Evolutionary conservation across 2,113 vertebrate species (phyloP), one percentile per base, ranked within the genome.

Genomic region (Carettochelys insculpta): DNA sequence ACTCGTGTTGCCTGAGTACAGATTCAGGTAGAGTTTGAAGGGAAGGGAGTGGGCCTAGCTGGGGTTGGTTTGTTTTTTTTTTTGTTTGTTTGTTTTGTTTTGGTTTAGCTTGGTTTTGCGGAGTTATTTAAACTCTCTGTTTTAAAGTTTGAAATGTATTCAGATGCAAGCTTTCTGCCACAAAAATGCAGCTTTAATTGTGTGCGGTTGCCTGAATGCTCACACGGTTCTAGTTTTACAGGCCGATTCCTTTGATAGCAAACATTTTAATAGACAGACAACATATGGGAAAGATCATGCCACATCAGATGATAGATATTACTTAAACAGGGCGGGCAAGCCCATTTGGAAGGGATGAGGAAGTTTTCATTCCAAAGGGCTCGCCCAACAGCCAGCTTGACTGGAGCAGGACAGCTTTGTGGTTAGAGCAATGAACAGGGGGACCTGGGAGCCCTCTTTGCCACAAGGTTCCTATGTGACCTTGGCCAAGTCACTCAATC

Each of bases 151-250:
- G 82, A 75, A 83, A 56, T 3, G 1, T 1, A 53, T 76, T 78
- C 84, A 83, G 87, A 50, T 22, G 84, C 89, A 76, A 94, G 83
- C 73, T 89, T 73, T 56, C 13, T 48, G 52, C 89, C 85, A 68
- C 91, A 93, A 90, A 90, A 94, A 92, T 86, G 91, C 79, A 83
- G 77, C 91, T 90, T 88, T 85, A 78, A 0, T 75, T 83, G 85
- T 79, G 61, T 58, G 84, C 65, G 87, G 93, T 94, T 3, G 1
- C 93, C 77, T 88, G 77, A 85, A 78, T 78, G 82, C 94, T 95
- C 93, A 76, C 94, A 88, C 82, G 17, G 89, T 91, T 94, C 93
- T 94, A 81, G 93, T 94, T 95, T 94, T 88, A 91, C 93, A 86
- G 34, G 83, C 47, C 41, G 1, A 54, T 61, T 27, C 91, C 88